Percentiles rank a stretch among this genome's conserved stretches.
Conservation (phyloP, 2,113 vertebrate genomes). For the Corvus moneduloides region DNA sequence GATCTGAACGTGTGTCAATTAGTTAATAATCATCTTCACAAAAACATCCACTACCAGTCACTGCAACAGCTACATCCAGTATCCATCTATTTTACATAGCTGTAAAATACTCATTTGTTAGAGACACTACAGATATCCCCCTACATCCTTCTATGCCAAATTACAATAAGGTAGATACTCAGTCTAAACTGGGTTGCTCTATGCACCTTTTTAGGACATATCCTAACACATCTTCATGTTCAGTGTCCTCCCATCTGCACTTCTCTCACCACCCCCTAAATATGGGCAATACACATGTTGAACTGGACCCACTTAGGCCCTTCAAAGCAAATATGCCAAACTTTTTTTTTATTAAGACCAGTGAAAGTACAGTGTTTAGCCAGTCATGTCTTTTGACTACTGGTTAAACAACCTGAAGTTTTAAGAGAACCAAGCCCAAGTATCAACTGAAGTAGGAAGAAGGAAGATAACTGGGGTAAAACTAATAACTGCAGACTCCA, state of each 20-base stretch:
- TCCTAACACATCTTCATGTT: neutral
- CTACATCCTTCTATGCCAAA: neutral
- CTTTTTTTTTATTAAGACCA: neutral
- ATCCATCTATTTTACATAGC: neutral
- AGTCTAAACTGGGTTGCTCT: neutral
- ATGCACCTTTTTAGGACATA: neutral
- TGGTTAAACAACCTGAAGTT: neutral
- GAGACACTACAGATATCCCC: neutral
- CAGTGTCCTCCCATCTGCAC: neutral
- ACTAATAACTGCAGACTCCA: neutral
- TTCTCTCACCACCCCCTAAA: neutral
- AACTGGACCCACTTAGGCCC: neutral
- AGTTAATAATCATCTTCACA: neutral
- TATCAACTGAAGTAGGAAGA: neutral
- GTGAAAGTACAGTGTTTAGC: neutral
- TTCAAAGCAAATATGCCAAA: neutral
- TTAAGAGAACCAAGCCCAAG: neutral
- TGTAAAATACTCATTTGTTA: neutral
- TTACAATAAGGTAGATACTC: neutral
- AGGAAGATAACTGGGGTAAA: neutral
- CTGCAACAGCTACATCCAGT: neutral
- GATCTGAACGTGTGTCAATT: neutral
- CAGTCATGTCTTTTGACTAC: neutral
- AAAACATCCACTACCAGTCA: neutral
- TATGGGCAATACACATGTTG: accelerated